Percentiles rank a stretch among this genome's conserved stretches.
Evolutionary conservation across 2,888 invertebrate species (phyloP).

Genomic region (Clistopyga incitator): DNA sequence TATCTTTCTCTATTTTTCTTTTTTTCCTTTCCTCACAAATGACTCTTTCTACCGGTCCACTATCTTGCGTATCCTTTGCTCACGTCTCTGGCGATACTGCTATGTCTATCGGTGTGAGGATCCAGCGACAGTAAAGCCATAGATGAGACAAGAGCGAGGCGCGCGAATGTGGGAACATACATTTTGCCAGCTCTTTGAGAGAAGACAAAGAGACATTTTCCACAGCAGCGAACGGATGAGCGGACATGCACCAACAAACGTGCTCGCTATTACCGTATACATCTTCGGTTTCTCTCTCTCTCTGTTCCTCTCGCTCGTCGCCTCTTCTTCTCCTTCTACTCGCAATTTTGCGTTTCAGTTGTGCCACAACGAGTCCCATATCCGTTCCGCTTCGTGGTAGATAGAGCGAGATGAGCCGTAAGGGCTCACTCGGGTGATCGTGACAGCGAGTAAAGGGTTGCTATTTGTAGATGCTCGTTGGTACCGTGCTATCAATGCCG

Average conservation of each 20-base stretch:
- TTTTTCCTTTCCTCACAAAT: constrained; percentile 43
- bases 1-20: constrained; percentile 18
- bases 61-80: constrained; percentile 34
- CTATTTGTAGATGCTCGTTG: neutral
- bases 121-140: constrained; percentile 2
- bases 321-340: neutral
- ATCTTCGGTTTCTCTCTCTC: neutral
- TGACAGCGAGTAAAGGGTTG: constrained; percentile 30
- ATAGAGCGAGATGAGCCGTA: constrained; percentile 10
- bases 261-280: constrained; percentile 23
- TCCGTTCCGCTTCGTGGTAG: constrained; percentile 37
- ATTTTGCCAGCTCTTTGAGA: constrained; percentile 11
- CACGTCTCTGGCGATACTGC: constrained; percentile 19
- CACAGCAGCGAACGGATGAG: constrained; percentile 27
- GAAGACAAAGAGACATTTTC: constrained; percentile 51
- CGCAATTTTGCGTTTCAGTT: constrained; percentile 39
- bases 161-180: constrained; percentile 33
- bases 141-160: constrained; percentile 1
- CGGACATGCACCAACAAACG: constrained; percentile 42
- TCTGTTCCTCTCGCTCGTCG: neutral
- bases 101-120: constrained; percentile 35
- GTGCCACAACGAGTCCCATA: constrained; percentile 20
- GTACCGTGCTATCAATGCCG: neutral
- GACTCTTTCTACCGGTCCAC: constrained; percentile 41
- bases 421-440: constrained; percentile 21